Conservation (phyloP, 2,888 invertebrate genomes). For the Nycteola revayana region DNA sequence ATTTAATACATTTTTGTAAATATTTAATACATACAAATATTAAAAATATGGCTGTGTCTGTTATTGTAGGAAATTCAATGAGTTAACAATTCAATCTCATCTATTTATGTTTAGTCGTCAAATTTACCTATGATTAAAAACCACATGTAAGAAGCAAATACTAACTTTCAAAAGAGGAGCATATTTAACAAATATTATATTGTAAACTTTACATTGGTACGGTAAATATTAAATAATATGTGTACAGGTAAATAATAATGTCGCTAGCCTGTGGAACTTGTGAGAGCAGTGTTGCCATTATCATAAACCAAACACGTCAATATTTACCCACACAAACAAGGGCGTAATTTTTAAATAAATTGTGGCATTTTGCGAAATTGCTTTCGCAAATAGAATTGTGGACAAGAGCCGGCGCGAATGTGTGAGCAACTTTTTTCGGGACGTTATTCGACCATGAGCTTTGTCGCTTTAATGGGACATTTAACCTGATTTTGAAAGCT, state of each 20-base stretch:
- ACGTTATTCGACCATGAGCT: conserved; percentile 52
- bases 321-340: conserved; percentile 81
- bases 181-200: conserved; percentile 79
- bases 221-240: conserved; percentile 80
- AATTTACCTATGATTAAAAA: conserved; percentile 77
- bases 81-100: conserved; percentile 43
- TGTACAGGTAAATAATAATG: conserved; percentile 74
- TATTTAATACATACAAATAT: conserved; percentile 6
- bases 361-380: conserved; percentile 82
- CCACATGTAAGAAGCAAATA: conserved; percentile 70
- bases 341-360: conserved; percentile 83
- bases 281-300: conserved; percentile 78
- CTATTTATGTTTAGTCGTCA: conserved; percentile 58
- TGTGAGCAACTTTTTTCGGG: conserved; percentile 68
- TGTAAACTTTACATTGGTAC: conserved; percentile 76
- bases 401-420: conserved; percentile 65
- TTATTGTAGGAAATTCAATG: conserved; percentile 23
- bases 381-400: conserved; percentile 78
- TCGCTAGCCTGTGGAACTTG: conserved; percentile 72
- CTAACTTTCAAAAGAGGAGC: conserved; percentile 75
- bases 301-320: conserved; percentile 82
- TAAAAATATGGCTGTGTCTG: conserved; percentile 1
- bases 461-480: conserved; percentile 42
- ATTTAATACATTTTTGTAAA: too few relatives aligned
- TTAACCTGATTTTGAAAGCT: conserved; percentile 22